Evolutionary conservation across 2,113 vertebrate species (phyloP).

Genomic region (Blennius ocellaris): DNA sequence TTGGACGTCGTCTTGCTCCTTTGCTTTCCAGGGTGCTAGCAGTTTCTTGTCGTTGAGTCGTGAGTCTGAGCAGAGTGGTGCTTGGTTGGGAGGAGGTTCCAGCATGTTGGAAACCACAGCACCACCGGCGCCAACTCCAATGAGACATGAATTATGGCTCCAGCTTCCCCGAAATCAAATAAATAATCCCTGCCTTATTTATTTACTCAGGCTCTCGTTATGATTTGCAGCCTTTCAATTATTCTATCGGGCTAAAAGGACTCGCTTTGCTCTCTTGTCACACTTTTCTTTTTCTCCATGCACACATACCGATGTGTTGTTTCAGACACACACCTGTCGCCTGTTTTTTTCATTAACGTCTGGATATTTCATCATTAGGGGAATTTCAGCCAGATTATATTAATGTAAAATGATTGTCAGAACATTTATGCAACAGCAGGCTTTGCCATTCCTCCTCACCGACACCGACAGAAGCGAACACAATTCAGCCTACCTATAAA

Average conservation of each 20-base stretch:
- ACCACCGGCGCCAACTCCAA: slow-evolving; percentile 56
- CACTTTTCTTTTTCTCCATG: background rate
- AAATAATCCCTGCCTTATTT: slow-evolving; percentile 66
- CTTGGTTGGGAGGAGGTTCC: slow-evolving; percentile 56
- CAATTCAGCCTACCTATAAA: slow-evolving; percentile 57
- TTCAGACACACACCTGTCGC: slow-evolving; percentile 48
- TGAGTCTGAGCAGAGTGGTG: slow-evolving; percentile 48
- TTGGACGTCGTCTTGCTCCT: slow-evolving; percentile 8
- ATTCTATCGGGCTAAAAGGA: slow-evolving; percentile 27
- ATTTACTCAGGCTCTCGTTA: slow-evolving; percentile 59
- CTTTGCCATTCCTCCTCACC: slow-evolving; percentile 18
- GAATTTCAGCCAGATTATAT: slow-evolving; percentile 35
- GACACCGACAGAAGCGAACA: slow-evolving; percentile 66
- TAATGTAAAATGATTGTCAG: slow-evolving; percentile 48
- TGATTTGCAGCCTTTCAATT: slow-evolving; percentile 60
- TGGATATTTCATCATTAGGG: slow-evolving; percentile 44
- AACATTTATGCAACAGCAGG: slow-evolving; percentile 48
- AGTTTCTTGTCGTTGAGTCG: slow-evolving; percentile 41
- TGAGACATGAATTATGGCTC: slow-evolving; percentile 67
- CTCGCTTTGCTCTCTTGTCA: slow-evolving; percentile 11
- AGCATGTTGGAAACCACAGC: slow-evolving; percentile 66
- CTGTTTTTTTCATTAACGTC: slow-evolving; percentile 50
- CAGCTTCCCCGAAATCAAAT: slow-evolving; percentile 71
- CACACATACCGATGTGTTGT: slow-evolving; percentile 15
- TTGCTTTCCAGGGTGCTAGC: slow-evolving; percentile 26